Conservation (phyloP, 2,113 vertebrate genomes). For the Zapus hudsonius region DNA sequence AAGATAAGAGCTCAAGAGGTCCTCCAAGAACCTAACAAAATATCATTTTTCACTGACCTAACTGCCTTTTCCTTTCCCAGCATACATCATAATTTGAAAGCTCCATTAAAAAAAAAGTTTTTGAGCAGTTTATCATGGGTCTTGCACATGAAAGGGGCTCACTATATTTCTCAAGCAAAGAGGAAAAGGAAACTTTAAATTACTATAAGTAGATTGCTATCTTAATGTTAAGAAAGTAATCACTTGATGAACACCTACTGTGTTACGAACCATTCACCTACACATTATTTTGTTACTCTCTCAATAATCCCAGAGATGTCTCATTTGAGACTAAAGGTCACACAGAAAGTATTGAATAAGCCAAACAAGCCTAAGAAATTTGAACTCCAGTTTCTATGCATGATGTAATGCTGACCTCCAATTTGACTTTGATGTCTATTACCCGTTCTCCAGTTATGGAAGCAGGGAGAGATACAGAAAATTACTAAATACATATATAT, state of each 20-base stretch:
- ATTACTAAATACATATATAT: not conserved
- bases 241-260: not conserved
- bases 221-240: slow-evolving; percentile 2
- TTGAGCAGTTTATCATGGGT: not conserved
- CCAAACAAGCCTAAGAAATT: not conserved
- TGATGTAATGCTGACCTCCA: not conserved
- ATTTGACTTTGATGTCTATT: not conserved
- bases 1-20: not conserved
- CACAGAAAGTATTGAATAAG: not conserved
- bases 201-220: not conserved
- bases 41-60: not conserved
- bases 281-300: not conserved
- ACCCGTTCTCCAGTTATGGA: not conserved
- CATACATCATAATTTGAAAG: slow-evolving; percentile 34
- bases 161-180: not conserved
- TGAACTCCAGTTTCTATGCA: slow-evolving; percentile 32
- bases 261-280: not conserved
- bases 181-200: not conserved
- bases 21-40: not conserved
- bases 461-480: not conserved
- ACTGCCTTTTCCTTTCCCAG: not conserved
- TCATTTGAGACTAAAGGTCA: slow-evolving; percentile 17
- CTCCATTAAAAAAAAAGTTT: not conserved
- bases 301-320: not conserved
- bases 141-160: not conserved